phyloP scores from a whole-genome alignment of 2,888 invertebrate genomes.

The Acleris literana region DNA sequence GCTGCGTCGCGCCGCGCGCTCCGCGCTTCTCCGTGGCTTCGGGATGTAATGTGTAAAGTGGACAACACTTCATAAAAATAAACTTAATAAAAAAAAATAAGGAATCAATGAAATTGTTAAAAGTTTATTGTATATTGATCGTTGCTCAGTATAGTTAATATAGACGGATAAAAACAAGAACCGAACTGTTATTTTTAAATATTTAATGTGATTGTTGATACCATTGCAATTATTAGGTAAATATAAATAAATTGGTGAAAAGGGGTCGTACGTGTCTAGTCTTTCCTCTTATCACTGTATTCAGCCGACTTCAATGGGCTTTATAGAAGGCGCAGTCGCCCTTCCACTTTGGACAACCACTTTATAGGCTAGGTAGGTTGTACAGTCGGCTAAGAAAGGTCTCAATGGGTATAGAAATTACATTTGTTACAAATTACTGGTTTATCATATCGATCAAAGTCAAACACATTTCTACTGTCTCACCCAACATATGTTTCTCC shows the following conservation, averaged over 20 bases:
- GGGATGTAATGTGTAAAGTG: too few relatives aligned
- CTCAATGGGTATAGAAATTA: too few relatives aligned
- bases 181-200: constrained; percentile 33
- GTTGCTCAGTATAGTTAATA: constrained; percentile 54
- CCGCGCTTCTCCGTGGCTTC: too few relatives aligned
- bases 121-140: constrained; percentile 52
- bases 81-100: constrained; percentile 19
- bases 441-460: too few relatives aligned
- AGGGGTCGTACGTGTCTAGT: constrained; percentile 16
- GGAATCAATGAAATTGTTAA: constrained; percentile 47
- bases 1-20: background rate
- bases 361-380: constrained; percentile 20
- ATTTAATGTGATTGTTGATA: constrained; percentile 22
- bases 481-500: too few relatives aligned
- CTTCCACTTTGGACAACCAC: constrained; percentile 17
- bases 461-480: too few relatives aligned
- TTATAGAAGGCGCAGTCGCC: constrained; percentile 17
- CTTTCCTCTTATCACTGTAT: constrained; percentile 12
- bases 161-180: constrained; percentile 34
- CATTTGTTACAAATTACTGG: too few relatives aligned
- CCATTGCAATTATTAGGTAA: constrained; percentile 29
- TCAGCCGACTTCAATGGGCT: constrained; percentile 2
- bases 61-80: constrained; percentile 38
- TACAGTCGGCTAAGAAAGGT: constrained; percentile 4
- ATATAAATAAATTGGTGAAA: constrained; percentile 19